Evolutionary conservation across 2,113 vertebrate genomes (phyloP).

Genomic region (Pantherophis guttatus): DNA sequence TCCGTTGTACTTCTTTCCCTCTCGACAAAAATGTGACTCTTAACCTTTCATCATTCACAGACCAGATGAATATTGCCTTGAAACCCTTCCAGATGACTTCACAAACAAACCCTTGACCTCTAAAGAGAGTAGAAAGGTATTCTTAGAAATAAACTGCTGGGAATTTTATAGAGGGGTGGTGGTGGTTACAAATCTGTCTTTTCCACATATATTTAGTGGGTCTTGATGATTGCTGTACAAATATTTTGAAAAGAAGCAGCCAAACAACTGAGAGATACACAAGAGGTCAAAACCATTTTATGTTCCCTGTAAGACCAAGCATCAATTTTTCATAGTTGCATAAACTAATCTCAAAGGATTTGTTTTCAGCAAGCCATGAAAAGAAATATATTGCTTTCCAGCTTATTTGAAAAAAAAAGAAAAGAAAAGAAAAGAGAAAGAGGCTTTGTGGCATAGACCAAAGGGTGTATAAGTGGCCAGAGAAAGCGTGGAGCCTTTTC

Average conservation of each 20-base stretch:
- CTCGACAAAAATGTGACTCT: slow-evolving; percentile 62
- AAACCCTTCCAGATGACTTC: slow-evolving; percentile 51
- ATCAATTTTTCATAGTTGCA: slow-evolving; percentile 28
- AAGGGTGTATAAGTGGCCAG: slow-evolving; percentile 33
- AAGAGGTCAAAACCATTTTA: slow-evolving; percentile 28
- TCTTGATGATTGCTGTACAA: slow-evolving; percentile 11
- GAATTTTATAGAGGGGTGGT: slow-evolving; percentile 12
- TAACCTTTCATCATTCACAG: slow-evolving; percentile 53
- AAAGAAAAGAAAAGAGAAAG: background rate
- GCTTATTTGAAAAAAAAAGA: slow-evolving; percentile 13
- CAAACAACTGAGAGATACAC: background rate
- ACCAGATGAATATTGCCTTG: slow-evolving; percentile 59
- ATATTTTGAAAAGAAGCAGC: slow-evolving; percentile 32
- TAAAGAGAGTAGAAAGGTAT: slow-evolving; percentile 36
- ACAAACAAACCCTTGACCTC: slow-evolving; percentile 50
- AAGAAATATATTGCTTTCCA: slow-evolving; percentile 27
- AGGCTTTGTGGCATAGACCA: slow-evolving; percentile 33
- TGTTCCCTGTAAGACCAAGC: slow-evolving; percentile 16
- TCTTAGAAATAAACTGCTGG: slow-evolving; percentile 47
- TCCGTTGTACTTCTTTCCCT: slow-evolving; percentile 19
- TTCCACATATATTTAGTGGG: slow-evolving; percentile 35
- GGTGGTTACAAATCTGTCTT: slow-evolving; percentile 11
- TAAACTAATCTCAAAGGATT: slow-evolving; percentile 28
- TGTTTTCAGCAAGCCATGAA: slow-evolving; percentile 25
- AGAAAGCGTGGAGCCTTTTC: slow-evolving; percentile 60